These are phyloP conservation scores for Arctia plantaginis DNA, from an alignment of 2,888 invertebrate species.

Conservation along the genomic window DNA sequence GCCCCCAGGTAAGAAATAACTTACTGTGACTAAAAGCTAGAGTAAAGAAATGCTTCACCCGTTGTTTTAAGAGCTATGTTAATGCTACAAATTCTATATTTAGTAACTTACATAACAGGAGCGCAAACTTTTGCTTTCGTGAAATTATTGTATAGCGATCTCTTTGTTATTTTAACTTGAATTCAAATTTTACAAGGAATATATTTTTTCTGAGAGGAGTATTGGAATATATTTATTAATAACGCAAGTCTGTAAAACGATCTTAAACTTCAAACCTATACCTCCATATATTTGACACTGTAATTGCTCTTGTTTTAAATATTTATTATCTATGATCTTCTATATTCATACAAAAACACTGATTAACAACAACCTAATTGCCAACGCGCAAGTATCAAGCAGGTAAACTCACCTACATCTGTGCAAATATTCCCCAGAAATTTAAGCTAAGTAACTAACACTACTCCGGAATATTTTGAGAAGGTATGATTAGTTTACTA, in stretches of 20 bases:
- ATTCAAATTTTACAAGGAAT: neutral
- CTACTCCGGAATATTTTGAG: no score
- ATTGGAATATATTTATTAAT: neutral
- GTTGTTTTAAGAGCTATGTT: slow-evolving; percentile 50
- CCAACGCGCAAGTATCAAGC: no score
- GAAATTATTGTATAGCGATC: neutral
- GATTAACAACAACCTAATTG: neutral
- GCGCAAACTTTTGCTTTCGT: neutral
- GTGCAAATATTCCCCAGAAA: no score
- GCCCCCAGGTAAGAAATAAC: slow-evolving; percentile 52
- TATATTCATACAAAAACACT: no score
- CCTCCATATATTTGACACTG: no score
- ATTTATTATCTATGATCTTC: no score
- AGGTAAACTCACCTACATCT: no score
- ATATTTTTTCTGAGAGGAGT: neutral
- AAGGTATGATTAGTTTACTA: no score
- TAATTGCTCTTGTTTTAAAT: no score
- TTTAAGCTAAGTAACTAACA: no score
- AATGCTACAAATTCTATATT: slow-evolving; percentile 29
- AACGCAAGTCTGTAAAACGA: no score
- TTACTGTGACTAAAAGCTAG: slow-evolving; percentile 44
- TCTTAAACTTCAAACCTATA: no score
- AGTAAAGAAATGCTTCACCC: slow-evolving; percentile 53
- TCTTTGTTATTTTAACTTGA: neutral
- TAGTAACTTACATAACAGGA: slow-evolving; percentile 30